Base-by-base conservation (phyloP, 2,113 vertebrate species). In the Melospiza melodia region DNA sequence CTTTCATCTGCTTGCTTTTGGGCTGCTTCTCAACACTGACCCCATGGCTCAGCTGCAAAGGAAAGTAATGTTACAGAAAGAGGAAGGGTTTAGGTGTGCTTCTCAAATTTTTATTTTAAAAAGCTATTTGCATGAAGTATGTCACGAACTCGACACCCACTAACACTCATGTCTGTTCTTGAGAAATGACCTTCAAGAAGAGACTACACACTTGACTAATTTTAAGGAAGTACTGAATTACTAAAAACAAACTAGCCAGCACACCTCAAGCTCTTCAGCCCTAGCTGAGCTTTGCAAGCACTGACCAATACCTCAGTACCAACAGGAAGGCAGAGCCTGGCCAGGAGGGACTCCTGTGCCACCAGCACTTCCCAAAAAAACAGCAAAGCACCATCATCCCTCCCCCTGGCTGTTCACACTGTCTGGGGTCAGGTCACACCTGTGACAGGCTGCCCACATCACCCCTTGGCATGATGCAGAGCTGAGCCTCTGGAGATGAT, bases 191-290 rank as follows among this genome's bases (percentile, higher is more conserved):
- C 91, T 96, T 95, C 84, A 87, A 77, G 67, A 88, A 92, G 93
- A 90, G 87, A 95, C 84, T 91, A 72, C 72, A 96, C 2, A n/a
- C 96, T 97, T 78, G 44, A 82, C 63, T 93, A 37, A 69, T 97
- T 98, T 98, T 98, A 97, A 96, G 96, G 97, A 98, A 98, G 97
- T 90, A 66, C 57, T 68, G 62, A 93, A 43, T 86, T 96, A 83
- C 24, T 90, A 58, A 96, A 93, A 95, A 94, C 71, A 90, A 91
- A 90, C 44, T 27, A 84, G 30, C 73, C 80, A 69, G 57, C 1
- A 3, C 37, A 39, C 46, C 37, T 95, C 57, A 68, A 61, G 37
- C 46, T 63, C 87, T 93, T 74, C 69, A 81, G 15, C 31, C 30
- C 23, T 5, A 68, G 43, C 41, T 1, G 3, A 52, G 59, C 52